phyloP scores from a whole-genome alignment of 2,113 vertebrate genomes.

The Platichthys flesus region DNA sequence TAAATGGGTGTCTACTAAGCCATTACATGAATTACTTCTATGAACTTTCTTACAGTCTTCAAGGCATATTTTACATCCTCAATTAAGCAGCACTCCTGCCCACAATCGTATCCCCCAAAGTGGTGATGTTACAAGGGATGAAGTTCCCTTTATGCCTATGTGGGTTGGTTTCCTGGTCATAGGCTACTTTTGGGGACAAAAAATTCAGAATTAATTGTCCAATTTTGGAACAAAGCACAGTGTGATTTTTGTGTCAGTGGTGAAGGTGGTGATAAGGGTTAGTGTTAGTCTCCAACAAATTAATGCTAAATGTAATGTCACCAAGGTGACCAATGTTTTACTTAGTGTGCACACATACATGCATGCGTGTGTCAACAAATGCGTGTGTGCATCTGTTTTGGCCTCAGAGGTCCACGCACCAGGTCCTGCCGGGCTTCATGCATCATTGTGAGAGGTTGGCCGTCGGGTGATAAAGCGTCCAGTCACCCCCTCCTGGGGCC shows the following conservation, averaged over 20 bases:
- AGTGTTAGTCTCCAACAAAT: background rate
- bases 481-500: conserved; percentile 71
- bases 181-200: background rate
- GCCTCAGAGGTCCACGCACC: conserved; percentile 60
- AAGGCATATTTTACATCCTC: too few species aligned
- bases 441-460: conserved; percentile 77
- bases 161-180: background rate
- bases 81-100: too few species aligned
- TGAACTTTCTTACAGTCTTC: too few species aligned
- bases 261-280: background rate
- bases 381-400: conserved; percentile 26
- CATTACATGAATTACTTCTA: too few species aligned
- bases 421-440: conserved; percentile 69
- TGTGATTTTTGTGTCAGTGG: background rate
- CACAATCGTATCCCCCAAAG: too few species aligned
- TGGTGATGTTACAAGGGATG: too few species aligned
- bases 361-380: conserved; percentile 1
- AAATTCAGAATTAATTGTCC: background rate
- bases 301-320: background rate
- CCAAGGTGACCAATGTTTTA: background rate
- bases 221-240: background rate
- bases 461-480: conserved; percentile 77
- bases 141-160: too few species aligned
- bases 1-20: too few species aligned
- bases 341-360: background rate